Evolutionary conservation across 2,888 invertebrate genomes (phyloP), one percentile per base, ranked within the genome.

Genomic region (Tenthredo livida): DNA sequence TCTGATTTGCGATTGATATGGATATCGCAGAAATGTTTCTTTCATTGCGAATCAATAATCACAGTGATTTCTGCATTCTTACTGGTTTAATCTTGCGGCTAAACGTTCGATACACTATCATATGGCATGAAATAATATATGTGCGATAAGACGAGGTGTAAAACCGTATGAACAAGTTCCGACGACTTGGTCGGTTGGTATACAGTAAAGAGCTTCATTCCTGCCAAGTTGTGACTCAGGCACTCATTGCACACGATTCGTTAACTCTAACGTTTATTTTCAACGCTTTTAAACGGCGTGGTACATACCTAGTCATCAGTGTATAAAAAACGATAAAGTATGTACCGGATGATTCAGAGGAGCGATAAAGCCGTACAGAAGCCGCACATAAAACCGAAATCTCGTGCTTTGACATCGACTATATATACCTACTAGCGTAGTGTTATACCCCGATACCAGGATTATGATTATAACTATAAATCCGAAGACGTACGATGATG

Each of bases 241-340:
- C 61, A 80, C 78, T 80, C 61, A 61, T 80, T 80, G 78, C 78
- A 50, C 61, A 58, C 61, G 78, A 80, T 80, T 61, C 61, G 58
- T 80, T 80, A 37, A 37, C 58, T 58, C 37, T 9, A 37, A 80
- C 9, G 78, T 80, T 80, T 80, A 80, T 80, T 80, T 80, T 61
- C 61, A n/a, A 40, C 21, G 50, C 40, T 61, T 17, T 33, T 29
- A 77, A 77, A 77, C 29, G 58, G 12, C 61, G 21, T 80, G 47
- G 47, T 47, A 61, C n/a, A 40, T 40, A 33, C 12, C n/a, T 12
- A 37, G 37, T 50, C 78, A 37, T 29, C 78, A 61, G 78, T 61
- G 37, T 40, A 40, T 80, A 21, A 61, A 40, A 50, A 40, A 70
- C 37, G 70, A 72, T n/a, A 72, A 40, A 40, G 70, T 37, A 70